Percentiles rank a stretch among this genome's conserved stretches.
phyloP scores from a whole-genome alignment of 2,888 invertebrate species.

The Bibio marci region DNA sequence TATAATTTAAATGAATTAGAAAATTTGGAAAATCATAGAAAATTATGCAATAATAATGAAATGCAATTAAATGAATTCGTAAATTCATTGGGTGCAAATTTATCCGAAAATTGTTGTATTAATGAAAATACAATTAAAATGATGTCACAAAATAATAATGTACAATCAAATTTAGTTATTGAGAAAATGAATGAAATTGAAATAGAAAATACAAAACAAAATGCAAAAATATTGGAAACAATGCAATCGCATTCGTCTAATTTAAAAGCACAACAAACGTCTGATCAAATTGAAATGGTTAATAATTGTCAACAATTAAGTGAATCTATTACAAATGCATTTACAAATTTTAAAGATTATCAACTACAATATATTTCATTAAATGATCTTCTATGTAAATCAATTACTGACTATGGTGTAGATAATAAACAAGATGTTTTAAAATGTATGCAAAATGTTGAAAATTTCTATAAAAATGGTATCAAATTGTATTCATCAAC shows the following conservation, averaged over 20 bases:
- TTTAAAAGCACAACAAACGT: neutral
- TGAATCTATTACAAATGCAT: neutral
- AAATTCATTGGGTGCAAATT: neutral
- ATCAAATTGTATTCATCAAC: conserved; percentile 24
- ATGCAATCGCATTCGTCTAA: neutral
- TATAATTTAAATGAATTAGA: neutral
- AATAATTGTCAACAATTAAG: neutral
- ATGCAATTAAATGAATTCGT: too few relatives aligned
- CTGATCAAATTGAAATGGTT: too few relatives aligned
- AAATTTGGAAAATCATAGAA: neutral
- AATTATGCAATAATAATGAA: neutral
- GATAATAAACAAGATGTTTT: neutral
- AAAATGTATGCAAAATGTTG: conserved; percentile 14
- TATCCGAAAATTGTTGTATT: neutral
- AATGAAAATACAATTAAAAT: neutral
- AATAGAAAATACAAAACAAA: neutral
- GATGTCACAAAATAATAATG: neutral
- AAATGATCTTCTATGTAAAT: neutral
- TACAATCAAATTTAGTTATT: too few relatives aligned
- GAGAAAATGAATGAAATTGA: too few relatives aligned
- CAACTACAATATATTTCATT: neutral
- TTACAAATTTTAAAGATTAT: neutral
- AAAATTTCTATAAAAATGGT: conserved; percentile 27
- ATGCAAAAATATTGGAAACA: neutral
- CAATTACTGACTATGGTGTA: neutral